phyloP scores from a whole-genome alignment of 2,113 vertebrate genomes.

The Amazona guildingii region DNA sequence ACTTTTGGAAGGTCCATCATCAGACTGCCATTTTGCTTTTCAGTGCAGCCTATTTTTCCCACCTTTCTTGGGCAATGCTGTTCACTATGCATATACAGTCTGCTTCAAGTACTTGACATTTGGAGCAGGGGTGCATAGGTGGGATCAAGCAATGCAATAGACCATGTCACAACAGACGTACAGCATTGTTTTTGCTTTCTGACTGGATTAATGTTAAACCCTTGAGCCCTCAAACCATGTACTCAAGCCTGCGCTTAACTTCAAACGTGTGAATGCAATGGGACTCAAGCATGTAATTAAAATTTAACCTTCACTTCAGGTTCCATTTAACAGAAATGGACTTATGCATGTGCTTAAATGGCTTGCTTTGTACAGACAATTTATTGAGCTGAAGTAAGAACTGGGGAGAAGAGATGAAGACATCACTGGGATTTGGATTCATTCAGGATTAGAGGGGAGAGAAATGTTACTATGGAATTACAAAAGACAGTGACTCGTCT shows the following conservation, averaged over 20 bases:
- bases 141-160: background rate
- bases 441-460: background rate
- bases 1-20: background rate
- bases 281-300: constrained; percentile 30
- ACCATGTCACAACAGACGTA: background rate
- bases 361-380: background rate
- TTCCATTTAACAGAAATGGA: constrained; percentile 28
- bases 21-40: background rate
- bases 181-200: background rate
- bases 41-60: background rate
- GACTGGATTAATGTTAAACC: constrained; percentile 1
- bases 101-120: background rate
- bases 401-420: background rate
- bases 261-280: background rate
- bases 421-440: background rate
- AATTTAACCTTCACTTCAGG: constrained; percentile 43
- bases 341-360: background rate
- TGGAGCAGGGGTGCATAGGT: background rate
- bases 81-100: background rate
- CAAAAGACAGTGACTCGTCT: background rate
- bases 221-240: background rate
- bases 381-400: background rate
- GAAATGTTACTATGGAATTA: background rate
- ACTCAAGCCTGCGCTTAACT: constrained; percentile 16
- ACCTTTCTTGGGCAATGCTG: background rate